Evolutionary conservation across 2,113 vertebrate genomes (phyloP), one percentile per base, ranked within the genome.

Genomic region (Gymnorhina tibicen): DNA sequence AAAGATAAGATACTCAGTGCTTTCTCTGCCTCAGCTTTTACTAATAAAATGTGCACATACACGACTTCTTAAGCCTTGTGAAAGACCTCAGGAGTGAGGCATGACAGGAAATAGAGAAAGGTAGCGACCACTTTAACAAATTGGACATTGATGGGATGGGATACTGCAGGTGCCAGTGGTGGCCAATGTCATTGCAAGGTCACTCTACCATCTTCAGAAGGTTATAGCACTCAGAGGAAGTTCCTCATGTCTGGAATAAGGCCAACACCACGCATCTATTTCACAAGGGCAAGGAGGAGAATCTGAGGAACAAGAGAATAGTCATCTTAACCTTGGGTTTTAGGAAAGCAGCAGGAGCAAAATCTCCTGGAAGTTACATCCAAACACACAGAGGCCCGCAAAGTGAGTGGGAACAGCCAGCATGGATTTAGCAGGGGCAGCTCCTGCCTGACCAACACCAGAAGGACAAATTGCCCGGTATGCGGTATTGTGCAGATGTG

Each of bases 181-280:
- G 41, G 28, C 9, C 68, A 50, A 32, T 67, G 44, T 58, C 58
- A 63, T 47, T 49, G 13, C 20, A 84, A 74, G 41, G 33, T 47
- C 46, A 73, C 5, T n/a, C 15, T 37, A 15, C 10, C 18, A 20
- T 67, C 33, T 70, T 78, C 18, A 37, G 59, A 75, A 68, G 26
- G 7, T 7, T 72, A 27, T 50, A 20, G 39, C 39, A 39, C 33
- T 47, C 47, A 39, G 59, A 77, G 10, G 18, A 74, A 42, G 16
- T 13, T 78, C 33, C 47, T 63, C 20, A 60, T 68, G 15, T 28
- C 44, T 80, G 27, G 41, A 72, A 56, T 64, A 76, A 69, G 30
- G 24, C 53, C 30, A 69, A 32, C 4, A 49, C 18, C 7, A 28
- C 11, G 13, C 0, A 0, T 14, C 21, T 44, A 10, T 85, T 39